These are phyloP conservation scores for Cinclus mexicanus DNA, from an alignment of 2,113 vertebrate species.

Conservation along the genomic window DNA sequence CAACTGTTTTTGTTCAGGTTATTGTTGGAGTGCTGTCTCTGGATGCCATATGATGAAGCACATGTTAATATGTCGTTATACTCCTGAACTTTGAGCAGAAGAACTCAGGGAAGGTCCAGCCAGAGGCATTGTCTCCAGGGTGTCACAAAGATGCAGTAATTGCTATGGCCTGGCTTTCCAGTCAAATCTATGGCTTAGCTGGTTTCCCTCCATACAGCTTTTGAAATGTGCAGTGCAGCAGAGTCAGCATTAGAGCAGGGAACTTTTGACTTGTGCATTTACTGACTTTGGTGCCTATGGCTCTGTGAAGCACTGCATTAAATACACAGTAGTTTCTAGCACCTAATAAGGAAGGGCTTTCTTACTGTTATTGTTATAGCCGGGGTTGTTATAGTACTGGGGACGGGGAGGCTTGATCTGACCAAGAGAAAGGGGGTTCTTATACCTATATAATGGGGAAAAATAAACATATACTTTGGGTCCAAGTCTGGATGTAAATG, in stretches of 20 bases:
- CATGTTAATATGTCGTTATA: neutral
- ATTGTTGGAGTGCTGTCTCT: neutral
- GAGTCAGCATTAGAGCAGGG: neutral
- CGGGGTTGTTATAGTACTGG: slow-evolving; percentile 43
- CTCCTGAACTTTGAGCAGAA: neutral
- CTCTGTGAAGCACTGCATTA: slow-evolving; percentile 12
- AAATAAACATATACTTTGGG: slow-evolving; percentile 13
- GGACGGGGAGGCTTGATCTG: slow-evolving; percentile 18
- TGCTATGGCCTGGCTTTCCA: neutral
- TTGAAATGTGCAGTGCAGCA: neutral
- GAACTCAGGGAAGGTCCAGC: neutral
- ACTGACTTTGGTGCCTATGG: slow-evolving; percentile 32
- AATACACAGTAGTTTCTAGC: slow-evolving; percentile 52
- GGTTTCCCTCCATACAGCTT: neutral
- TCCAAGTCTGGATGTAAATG: slow-evolving; percentile 11
- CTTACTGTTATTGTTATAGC: slow-evolving; percentile 62
- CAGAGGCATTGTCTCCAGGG: neutral
- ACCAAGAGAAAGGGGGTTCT: neutral
- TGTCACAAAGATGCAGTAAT: neutral
- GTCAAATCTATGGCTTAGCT: neutral
- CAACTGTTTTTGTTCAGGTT: neutral
- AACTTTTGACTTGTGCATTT: slow-evolving; percentile 23
- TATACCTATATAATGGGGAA: slow-evolving; percentile 18
- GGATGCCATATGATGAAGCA: neutral
- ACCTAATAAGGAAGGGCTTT: slow-evolving; percentile 62